Base-by-base conservation (phyloP, 1,140 invertebrate genomes). In the Ips nitidus region DNA sequence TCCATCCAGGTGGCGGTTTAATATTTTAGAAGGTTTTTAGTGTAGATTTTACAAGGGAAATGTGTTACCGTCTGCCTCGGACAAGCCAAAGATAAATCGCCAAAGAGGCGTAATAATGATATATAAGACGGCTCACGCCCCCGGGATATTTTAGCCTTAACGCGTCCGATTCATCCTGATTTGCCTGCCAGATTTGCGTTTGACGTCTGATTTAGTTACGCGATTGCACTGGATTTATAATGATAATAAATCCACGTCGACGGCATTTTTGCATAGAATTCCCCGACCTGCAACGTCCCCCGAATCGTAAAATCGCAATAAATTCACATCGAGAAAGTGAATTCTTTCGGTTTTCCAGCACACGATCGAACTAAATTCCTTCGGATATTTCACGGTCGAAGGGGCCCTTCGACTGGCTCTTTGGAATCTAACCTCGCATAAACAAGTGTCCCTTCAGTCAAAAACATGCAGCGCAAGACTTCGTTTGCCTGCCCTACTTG, bases 21-120 rank as follows among this genome's bases (percentile, higher is more conserved):
- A 65, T 73, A 70, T 70, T 73, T 70, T 61, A 70, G 69, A 55
- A 66, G 60, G 69, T 73, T 73, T 72, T 72, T 67, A 58, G 56
- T 70, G 69, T 73, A 70, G 52, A 73, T 71, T 73, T 73, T 73
- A 71, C 69, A 73, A 71, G 72, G 64, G 64, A 73, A 73, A 73
- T 71, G 71, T 73, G 69, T 69, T 71, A 73, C 67, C 71, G 71
- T 73, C 71, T 73, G 73, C 65, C 71, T 68, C 47, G 69, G 71
- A 71, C 73, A 73, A 22, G 22, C 22, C 22, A 63, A 71, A 75
- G 73, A 75, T 75, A 75, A 75, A 75, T 75, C 52, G 69, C 56
- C 52, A 60, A 66, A 61, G 70, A 73, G 69, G 71, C 73, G 73
- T 75, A 75, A 75, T 75, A 75, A 73, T 75, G 73, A 75, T 73